Conservation (phyloP, 2,797 vertebrate genomes). For the Enteromius afrohamiltoni region DNA sequence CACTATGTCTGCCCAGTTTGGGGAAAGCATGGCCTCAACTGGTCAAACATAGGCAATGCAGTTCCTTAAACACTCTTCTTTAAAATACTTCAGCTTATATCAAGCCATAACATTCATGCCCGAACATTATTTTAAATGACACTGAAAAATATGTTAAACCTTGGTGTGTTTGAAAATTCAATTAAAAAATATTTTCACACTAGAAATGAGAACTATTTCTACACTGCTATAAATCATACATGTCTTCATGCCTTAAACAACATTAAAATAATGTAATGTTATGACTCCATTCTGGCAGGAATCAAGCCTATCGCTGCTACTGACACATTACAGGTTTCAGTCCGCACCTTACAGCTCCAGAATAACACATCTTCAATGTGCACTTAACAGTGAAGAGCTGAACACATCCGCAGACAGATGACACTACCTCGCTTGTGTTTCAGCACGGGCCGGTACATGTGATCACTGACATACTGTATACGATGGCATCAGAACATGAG, state of each 20-base stretch:
- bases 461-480: constrained; percentile 55
- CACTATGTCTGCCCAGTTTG: constrained; percentile 67
- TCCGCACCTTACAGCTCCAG: constrained; percentile 39
- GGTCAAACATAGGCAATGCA: constrained; percentile 80
- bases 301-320: constrained; percentile 1
- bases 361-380: constrained; percentile 44
- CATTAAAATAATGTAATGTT: background rate
- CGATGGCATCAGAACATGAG: constrained; percentile 68
- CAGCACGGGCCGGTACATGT: constrained; percentile 48
- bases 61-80: constrained; percentile 45
- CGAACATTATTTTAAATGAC: background rate
- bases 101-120: background rate
- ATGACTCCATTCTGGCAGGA: background rate
- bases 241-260: background rate
- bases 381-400: constrained; percentile 56
- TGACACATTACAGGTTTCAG: constrained; percentile 8
- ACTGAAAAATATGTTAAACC: background rate
- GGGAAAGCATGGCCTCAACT: constrained; percentile 86
- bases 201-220: background rate
- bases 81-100: background rate
- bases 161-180: background rate
- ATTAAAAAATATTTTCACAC: background rate
- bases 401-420: constrained; percentile 60
- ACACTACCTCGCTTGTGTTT: constrained; percentile 51
- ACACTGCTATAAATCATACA: background rate